These are phyloP conservation scores for Amorpha juglandis DNA, from an alignment of 2,888 invertebrate genomes.

Conservation along the genomic window DNA sequence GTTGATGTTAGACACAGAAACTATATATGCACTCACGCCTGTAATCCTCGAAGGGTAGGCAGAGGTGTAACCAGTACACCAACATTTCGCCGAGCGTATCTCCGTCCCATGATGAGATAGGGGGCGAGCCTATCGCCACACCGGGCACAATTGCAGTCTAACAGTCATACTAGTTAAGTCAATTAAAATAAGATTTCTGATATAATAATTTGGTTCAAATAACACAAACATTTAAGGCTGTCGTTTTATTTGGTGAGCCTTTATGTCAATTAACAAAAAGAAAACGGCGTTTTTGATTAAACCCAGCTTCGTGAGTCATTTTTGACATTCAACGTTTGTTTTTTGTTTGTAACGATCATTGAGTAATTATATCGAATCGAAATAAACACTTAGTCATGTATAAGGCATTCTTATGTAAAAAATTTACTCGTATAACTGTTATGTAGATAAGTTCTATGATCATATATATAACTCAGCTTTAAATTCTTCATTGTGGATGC, in stretches of 20 bases:
- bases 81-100: too few species aligned
- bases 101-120: too few species aligned
- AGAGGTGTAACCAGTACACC: too few species aligned
- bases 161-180: too few species aligned
- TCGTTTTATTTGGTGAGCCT: not conserved
- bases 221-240: not conserved
- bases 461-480: too few species aligned
- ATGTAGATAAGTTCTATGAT: not conserved
- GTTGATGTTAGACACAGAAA: too few species aligned
- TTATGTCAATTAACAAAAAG: slow-evolving; percentile 2
- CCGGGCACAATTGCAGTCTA: too few species aligned
- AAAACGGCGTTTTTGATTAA: slow-evolving; percentile 1
- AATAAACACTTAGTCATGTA: slow-evolving; percentile 5
- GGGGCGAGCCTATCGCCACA: too few species aligned
- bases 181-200: too few species aligned
- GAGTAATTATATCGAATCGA: not conserved
- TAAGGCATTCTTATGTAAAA: not conserved
- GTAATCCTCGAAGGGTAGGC: too few species aligned
- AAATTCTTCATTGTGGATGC: too few species aligned
- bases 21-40: too few species aligned
- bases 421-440: not conserved
- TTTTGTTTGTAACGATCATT: slow-evolving; percentile 10
- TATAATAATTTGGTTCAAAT: not conserved
- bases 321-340: slow-evolving; percentile 20
- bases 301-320: slow-evolving; percentile 8